Conservation (phyloP, 2,113 vertebrate genomes). For the Eulacestoma nigropectus region DNA sequence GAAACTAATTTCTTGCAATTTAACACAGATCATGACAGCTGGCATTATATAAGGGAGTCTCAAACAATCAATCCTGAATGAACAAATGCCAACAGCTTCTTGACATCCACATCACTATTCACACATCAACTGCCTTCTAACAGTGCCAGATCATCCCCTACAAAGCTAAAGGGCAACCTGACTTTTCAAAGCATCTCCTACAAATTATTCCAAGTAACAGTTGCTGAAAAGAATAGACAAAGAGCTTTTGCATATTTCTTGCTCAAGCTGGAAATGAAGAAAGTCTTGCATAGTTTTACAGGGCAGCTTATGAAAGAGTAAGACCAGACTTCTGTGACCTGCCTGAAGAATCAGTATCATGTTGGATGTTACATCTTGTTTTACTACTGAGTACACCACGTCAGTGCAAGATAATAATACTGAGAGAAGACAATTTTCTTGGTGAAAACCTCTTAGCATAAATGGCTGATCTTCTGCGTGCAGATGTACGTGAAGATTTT, state of each 20-base stretch:
- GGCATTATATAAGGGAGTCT: not conserved
- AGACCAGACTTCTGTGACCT: not conserved
- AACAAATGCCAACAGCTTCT: not conserved
- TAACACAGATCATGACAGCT: not conserved
- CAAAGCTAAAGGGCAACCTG: not conserved
- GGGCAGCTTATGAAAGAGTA: not conserved
- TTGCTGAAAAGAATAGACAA: not conserved
- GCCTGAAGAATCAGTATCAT: not conserved
- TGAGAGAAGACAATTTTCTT: not conserved
- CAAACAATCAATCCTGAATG: not conserved
- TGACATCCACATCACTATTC: not conserved
- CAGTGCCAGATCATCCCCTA: not conserved
- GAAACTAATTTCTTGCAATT: not conserved
- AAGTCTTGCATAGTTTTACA: not conserved
- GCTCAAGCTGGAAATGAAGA: not conserved
- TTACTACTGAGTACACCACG: not conserved
- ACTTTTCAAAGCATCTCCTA: not conserved
- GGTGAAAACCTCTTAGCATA: not conserved
- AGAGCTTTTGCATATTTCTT: not conserved
- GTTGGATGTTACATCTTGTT: not conserved
- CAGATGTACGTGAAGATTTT: not conserved
- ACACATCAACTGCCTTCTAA: not conserved
- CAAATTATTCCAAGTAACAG: not conserved
- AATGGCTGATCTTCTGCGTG: not conserved
- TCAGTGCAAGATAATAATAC: not conserved